phyloP scores from a whole-genome alignment of 2,888 invertebrate genomes.

The Helicoverpa assulta region DNA sequence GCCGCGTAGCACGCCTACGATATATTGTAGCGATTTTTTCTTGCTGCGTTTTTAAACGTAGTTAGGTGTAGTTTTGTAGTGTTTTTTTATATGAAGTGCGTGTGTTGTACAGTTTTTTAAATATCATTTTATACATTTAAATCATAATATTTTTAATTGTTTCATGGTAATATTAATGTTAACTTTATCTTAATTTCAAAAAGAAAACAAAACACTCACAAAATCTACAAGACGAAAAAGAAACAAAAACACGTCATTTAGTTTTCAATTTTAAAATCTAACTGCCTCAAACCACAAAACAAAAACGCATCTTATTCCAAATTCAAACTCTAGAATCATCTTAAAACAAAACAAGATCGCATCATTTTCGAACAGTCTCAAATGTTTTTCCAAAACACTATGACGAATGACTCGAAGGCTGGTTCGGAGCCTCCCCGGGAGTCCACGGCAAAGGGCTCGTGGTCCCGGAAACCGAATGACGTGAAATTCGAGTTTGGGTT shows the following conservation, averaged over 20 bases:
- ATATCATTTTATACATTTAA: no score
- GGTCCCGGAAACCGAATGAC: slow-evolving; percentile 83
- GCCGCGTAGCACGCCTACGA: slow-evolving; percentile 65
- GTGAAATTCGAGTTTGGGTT: slow-evolving; percentile 90
- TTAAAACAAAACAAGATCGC: not conserved
- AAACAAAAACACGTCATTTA: no score
- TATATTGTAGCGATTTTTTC: slow-evolving; percentile 43
- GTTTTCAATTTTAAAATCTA: not conserved
- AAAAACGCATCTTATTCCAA: not conserved
- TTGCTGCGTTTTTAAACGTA: slow-evolving; percentile 7
- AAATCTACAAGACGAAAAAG: no score
- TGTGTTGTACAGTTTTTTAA: not conserved
- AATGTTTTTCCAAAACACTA: slow-evolving; percentile 55
- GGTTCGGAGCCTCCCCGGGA: slow-evolving; percentile 65
- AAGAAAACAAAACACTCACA: no score
- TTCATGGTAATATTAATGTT: no score
- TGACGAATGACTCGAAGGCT: slow-evolving; percentile 79
- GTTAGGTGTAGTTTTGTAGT: slow-evolving; percentile 14
- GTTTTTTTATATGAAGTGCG: slow-evolving; percentile 2
- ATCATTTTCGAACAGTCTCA: slow-evolving; percentile 20
- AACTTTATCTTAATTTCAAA: no score
- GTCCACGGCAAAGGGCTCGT: slow-evolving; percentile 69
- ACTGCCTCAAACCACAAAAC: not conserved
- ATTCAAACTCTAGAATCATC: no score
- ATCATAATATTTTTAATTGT: no score